Base-by-base conservation (phyloP, 2,797 vertebrate genomes). In the Peromyscus nudipes region DNA sequence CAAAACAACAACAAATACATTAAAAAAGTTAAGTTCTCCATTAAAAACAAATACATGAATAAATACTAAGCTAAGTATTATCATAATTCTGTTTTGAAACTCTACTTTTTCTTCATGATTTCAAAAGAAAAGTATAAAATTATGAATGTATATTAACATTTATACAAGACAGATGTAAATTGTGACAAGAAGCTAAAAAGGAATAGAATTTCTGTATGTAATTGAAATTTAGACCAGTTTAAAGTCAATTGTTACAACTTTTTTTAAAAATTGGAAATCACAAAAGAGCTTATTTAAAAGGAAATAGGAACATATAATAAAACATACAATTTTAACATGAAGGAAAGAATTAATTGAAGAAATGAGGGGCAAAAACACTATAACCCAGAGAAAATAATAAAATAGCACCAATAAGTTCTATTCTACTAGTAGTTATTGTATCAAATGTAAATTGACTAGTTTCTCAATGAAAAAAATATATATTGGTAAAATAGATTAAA, bases 401-500 rank as follows among this genome's bases (percentile, higher is more conserved):
- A 88, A 69, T 77, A 31, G 60, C 27, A 96, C 17, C 14, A 29
- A 3, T 77, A 37, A 77, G 40, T 43, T 29, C 16, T 83, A 46
- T 67, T 4, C 34, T 71, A 77, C 23, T n/a, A 55, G 21, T 75
- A 34, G 52, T 52, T 87, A 88, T 25, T 71, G 9, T 46, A 84
- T 71, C 91, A 94, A 88, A 91, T 91, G 7, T 55, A 92, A 94
- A 55, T 77, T 37, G 8, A 94, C 67, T 91, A 57, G 81, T 91
- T 86, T 9, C 17, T 65, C 31, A 94, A 87, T 81, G 6, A 80
- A 55, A 79, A 79, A 57, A 14, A 64, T 43, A 83, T 6, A 83
- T 31, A 64, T 21, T 27, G 11, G 52, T 21, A 92, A 95, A 77
- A 88, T 4, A 60, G 34, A 92, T 87, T 13, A 34, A 34, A 86